A percentile compares a stretch with the other conserved stretches of the same genome.
Evolutionary conservation across 2,113 vertebrate species (phyloP).

Genomic region (Pterocles burchelli): DNA sequence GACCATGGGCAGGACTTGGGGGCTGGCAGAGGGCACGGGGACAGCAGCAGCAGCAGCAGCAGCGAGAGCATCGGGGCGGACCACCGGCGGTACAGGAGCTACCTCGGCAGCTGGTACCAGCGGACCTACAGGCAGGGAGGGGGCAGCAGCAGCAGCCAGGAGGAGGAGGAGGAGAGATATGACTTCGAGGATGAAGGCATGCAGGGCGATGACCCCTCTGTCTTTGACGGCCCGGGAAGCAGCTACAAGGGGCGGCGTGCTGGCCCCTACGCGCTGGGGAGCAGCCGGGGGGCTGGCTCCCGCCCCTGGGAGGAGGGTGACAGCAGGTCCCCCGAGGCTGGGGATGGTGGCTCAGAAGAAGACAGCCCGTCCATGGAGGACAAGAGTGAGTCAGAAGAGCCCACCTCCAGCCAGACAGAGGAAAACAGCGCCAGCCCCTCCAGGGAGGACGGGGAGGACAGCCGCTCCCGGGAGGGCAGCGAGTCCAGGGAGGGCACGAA

Average conservation of each 20-base stretch:
- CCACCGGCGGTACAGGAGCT: not conserved
- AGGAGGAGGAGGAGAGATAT: conserved; percentile 41
- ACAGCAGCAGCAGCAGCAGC: conserved; percentile 68
- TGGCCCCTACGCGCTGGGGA: not conserved
- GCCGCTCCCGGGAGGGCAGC: conserved; percentile 39
- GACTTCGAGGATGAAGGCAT: conserved; percentile 62
- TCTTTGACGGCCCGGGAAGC: not conserved
- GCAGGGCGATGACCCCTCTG: conserved; percentile 74
- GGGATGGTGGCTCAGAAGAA: conserved; percentile 1
- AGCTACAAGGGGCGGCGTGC: not conserved
- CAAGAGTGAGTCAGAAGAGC: conserved; percentile 27
- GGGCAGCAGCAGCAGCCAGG: conserved; percentile 66
- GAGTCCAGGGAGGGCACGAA: not conserved
- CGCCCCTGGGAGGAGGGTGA: conserved; percentile 16
- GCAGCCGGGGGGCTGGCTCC: not conserved
- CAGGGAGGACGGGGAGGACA: conserved; percentile 17
- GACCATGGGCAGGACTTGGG: rapidly evolving
- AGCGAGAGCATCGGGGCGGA: conserved; percentile 34
- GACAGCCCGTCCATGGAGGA: conserved; percentile 23
- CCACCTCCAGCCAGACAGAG: not conserved
- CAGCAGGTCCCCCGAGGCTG: not conserved
- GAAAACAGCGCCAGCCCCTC: conserved; percentile 31
- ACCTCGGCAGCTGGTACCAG: not conserved
- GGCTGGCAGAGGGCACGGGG: rapidly evolving
- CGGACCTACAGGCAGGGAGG: not conserved